Conservation (phyloP, 2,888 invertebrate species). For the Philaethria dido region DNA sequence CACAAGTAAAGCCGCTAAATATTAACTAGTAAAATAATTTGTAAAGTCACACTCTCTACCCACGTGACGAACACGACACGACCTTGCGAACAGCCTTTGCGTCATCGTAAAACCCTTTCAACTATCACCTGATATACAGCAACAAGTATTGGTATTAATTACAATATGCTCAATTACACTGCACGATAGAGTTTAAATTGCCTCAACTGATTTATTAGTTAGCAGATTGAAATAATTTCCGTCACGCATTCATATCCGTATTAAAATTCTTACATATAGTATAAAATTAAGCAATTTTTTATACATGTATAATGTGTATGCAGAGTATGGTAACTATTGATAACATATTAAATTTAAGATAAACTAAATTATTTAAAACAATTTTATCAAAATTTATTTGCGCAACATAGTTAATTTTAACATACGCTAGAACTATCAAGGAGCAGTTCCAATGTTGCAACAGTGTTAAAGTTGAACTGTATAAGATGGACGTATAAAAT, state of each 20-base stretch:
- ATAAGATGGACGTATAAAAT: too few relatives aligned
- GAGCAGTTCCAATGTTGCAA: too few relatives aligned
- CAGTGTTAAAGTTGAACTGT: too few relatives aligned
- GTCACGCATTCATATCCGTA: slow-evolving; percentile 31
- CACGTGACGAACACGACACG: slow-evolving; percentile 46
- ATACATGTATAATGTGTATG: background rate
- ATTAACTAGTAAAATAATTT: background rate
- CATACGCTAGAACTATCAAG: too few relatives aligned
- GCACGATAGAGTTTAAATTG: slow-evolving; percentile 14
- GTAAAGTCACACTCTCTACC: slow-evolving; percentile 7
- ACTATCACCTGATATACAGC: slow-evolving; percentile 55
- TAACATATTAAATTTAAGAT: too few relatives aligned
- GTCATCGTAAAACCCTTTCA: slow-evolving; percentile 57
- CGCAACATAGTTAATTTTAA: too few relatives aligned
- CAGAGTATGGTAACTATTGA: background rate
- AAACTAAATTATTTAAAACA: too few relatives aligned
- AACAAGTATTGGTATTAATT: slow-evolving; percentile 13
- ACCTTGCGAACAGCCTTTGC: slow-evolving; percentile 67
- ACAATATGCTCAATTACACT: slow-evolving; percentile 14
- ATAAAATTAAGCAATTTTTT: slow-evolving; percentile 5
- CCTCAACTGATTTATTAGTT: slow-evolving; percentile 1
- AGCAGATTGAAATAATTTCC: slow-evolving; percentile 28
- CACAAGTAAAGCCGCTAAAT: background rate
- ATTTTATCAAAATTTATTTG: too few relatives aligned
- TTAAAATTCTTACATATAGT: slow-evolving; percentile 27